These are phyloP conservation scores for Tangara arthus DNA, from an alignment of 2,797 vertebrate species.

Conservation along the genomic window DNA sequence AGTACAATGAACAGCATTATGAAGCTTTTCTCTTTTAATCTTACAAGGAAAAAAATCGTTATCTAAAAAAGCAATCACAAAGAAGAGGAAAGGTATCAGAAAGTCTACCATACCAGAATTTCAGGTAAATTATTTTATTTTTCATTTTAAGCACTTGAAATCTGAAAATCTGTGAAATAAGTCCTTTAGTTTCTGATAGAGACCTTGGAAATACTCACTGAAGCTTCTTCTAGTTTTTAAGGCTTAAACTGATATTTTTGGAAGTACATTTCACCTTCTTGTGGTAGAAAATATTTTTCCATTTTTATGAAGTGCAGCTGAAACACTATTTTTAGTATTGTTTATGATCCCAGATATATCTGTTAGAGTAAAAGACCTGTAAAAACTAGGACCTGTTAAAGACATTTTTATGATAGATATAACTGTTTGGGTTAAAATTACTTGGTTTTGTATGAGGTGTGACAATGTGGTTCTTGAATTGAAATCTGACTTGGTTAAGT, in stretches of 20 bases:
- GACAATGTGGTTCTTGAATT: neutral
- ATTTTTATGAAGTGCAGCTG: neutral
- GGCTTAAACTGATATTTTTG: neutral
- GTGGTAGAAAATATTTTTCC: neutral
- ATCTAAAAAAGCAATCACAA: constrained; percentile 79
- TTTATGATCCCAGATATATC: neutral
- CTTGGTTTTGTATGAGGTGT: neutral
- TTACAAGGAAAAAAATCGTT: constrained; percentile 85
- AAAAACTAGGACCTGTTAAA: neutral
- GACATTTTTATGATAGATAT: neutral
- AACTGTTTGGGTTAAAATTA: neutral
- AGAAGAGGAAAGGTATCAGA: constrained; percentile 79
- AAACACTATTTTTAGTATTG: neutral
- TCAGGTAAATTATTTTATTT: constrained; percentile 82
- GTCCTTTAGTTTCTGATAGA: neutral
- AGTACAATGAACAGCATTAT: constrained; percentile 64
- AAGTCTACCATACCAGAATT: constrained; percentile 85
- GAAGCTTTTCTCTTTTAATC: constrained; percentile 77
- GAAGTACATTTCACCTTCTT: neutral
- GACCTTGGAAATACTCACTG: neutral
- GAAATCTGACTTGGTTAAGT: neutral
- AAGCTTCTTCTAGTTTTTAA: neutral
- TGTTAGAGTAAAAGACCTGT: neutral
- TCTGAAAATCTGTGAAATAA: neutral
- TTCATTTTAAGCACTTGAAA: constrained; percentile 37